These are phyloP conservation scores for Stegophylla sp. DNA, from an alignment of 2,888 invertebrate species.

Conservation along the genomic window DNA sequence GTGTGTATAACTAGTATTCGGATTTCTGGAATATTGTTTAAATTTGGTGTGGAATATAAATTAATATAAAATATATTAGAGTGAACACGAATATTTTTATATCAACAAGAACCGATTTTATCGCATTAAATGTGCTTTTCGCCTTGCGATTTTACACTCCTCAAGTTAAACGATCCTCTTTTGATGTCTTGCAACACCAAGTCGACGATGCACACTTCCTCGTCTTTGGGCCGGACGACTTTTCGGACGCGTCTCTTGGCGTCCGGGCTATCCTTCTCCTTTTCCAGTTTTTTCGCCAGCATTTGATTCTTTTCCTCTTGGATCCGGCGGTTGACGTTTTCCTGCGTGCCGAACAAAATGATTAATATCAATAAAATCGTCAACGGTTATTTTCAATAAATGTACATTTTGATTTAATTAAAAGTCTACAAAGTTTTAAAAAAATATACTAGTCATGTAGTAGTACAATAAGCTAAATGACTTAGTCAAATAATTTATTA, in stretches of 20 bases:
- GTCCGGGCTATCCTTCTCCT: slow-evolving; percentile 2
- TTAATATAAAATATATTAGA: neutral
- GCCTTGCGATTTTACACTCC: slow-evolving; percentile 39
- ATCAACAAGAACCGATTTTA: too few relatives aligned
- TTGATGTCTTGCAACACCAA: slow-evolving; percentile 63
- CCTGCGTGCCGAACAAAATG: slow-evolving; percentile 61
- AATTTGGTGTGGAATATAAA: neutral
- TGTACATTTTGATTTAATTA: too few relatives aligned
- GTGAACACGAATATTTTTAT: neutral
- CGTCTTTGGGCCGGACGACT: slow-evolving; percentile 49
- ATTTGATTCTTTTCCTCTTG: slow-evolving; percentile 63
- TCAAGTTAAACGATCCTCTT: slow-evolving; percentile 63
- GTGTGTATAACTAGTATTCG: neutral
- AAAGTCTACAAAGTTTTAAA: too few relatives aligned
- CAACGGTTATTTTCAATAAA: too few relatives aligned
- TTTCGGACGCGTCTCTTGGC: neutral
- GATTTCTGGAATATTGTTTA: neutral
- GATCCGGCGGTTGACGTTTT: slow-evolving; percentile 63
- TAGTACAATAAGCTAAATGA: too few relatives aligned
- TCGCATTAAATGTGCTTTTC: slow-evolving; percentile 22
- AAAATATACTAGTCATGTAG: too few relatives aligned
- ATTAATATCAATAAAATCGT: too few relatives aligned
- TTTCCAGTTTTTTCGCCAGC: slow-evolving; percentile 60
- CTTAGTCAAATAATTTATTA: too few relatives aligned
- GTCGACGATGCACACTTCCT: slow-evolving; percentile 63